phyloP scores from a whole-genome alignment of 2,797 vertebrate species.

The Pempheris klunzingeri region DNA sequence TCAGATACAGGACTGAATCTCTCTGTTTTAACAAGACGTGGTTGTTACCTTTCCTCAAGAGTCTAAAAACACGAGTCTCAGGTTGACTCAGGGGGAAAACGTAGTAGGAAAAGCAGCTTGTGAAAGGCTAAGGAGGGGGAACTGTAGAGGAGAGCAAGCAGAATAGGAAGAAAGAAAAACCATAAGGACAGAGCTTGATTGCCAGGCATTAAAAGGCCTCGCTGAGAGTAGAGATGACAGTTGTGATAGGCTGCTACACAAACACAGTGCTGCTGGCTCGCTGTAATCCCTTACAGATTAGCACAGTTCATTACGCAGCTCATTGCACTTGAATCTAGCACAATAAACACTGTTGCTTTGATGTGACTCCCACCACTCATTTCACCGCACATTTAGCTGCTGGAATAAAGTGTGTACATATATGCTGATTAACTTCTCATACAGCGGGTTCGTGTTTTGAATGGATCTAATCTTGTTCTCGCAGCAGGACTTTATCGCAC shows the following conservation, averaged over 20 bases:
- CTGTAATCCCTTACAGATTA: conserved; percentile 75
- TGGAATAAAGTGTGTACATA: neutral
- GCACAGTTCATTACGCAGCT: conserved; percentile 64
- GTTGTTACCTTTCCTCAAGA: neutral
- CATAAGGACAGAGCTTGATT: conserved; percentile 17
- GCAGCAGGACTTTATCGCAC: neutral
- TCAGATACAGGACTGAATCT: conserved; percentile 23
- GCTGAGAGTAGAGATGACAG: conserved; percentile 46
- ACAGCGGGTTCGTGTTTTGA: neutral
- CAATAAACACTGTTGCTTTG: conserved; percentile 50
- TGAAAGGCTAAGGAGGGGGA: neutral
- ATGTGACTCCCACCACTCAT: conserved; percentile 34
- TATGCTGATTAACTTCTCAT: neutral
- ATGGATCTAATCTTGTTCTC: conserved; percentile 6
- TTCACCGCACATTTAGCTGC: neutral
- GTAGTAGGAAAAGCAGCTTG: neutral
- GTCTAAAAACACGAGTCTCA: conserved; percentile 6
- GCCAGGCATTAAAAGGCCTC: conserved; percentile 29
- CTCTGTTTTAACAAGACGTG: neutral
- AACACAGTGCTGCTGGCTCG: conserved; percentile 58
- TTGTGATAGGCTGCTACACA: conserved; percentile 54
- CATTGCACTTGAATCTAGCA: conserved; percentile 56
- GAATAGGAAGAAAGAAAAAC: conserved; percentile 1
- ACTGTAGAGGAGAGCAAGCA: neutral
- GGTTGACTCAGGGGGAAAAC: neutral